Conservation (phyloP, 2,888 invertebrate species). For the Machimus atricapillus region DNA sequence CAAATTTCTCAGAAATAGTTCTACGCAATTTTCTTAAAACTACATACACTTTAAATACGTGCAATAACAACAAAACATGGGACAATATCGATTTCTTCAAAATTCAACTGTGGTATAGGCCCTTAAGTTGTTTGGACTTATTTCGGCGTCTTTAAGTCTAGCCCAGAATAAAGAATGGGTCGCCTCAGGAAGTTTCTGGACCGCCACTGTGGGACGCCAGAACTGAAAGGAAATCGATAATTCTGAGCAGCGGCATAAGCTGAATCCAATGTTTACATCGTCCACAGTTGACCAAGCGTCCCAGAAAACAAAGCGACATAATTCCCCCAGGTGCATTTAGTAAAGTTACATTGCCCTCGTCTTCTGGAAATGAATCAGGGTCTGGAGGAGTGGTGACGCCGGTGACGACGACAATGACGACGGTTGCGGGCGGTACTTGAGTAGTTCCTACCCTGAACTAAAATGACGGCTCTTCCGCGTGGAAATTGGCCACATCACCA, state of each 20-base stretch:
- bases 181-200: not conserved
- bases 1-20: no score
- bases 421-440: not conserved
- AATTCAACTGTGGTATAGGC: no score
- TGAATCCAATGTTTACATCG: not conserved
- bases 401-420: not conserved
- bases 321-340: slow-evolving; percentile 16
- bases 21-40: no score
- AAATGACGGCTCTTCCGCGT: not conserved
- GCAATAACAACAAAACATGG: no score
- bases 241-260: not conserved
- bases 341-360: not conserved
- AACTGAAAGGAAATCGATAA: not conserved
- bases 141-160: not conserved
- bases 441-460: not conserved
- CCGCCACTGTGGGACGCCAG: not conserved
- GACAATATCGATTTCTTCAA: no score
- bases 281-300: slow-evolving; percentile 6
- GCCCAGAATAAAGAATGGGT: not conserved
- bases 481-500: not conserved
- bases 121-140: not conserved
- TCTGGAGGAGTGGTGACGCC: not conserved
- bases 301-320: slow-evolving; percentile 4
- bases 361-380: not conserved
- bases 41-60: no score